These are phyloP conservation scores for Arion vulgaris DNA, from an alignment of 1,140 invertebrate species.

Conservation along the genomic window DNA sequence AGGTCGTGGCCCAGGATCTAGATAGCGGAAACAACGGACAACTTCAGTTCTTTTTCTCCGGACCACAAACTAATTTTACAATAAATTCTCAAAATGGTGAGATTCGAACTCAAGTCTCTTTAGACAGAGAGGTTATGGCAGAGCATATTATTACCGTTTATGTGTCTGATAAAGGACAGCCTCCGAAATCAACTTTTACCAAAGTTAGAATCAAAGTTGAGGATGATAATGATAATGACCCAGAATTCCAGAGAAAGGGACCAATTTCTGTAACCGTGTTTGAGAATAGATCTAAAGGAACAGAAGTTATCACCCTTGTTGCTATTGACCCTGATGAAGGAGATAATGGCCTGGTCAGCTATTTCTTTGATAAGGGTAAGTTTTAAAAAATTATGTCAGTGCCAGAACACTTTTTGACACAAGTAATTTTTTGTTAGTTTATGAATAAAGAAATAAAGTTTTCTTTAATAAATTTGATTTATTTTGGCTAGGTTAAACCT, in stretches of 20 bases:
- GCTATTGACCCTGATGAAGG: slow-evolving; percentile 91
- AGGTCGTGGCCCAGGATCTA: slow-evolving; percentile 56
- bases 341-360: slow-evolving; percentile 66
- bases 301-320: slow-evolving; percentile 95
- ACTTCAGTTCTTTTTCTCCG: slow-evolving; percentile 54
- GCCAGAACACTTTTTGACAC: no score
- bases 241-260: slow-evolving; percentile 79
- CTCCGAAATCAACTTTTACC: slow-evolving; percentile 80
- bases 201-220: slow-evolving; percentile 83
- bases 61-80: slow-evolving; percentile 51
- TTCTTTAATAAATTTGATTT: background rate
- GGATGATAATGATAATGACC: slow-evolving; percentile 92
- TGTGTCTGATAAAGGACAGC: slow-evolving; percentile 87
- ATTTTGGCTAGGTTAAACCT: no score
- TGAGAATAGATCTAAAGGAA: slow-evolving; percentile 86
- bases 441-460: background rate
- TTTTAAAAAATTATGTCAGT: no score
- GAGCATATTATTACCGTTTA: slow-evolving; percentile 87
- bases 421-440: background rate
- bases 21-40: slow-evolving; percentile 58
- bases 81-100: slow-evolving; percentile 78
- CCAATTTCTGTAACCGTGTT: slow-evolving; percentile 69
- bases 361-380: slow-evolving; percentile 52
- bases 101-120: slow-evolving; percentile 83
- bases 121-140: slow-evolving; percentile 87